Evolutionary conservation across 2,888 invertebrate species (phyloP), one percentile per base, ranked within the genome.

Genomic region (Caenorhabditis auriculariae): DNA sequence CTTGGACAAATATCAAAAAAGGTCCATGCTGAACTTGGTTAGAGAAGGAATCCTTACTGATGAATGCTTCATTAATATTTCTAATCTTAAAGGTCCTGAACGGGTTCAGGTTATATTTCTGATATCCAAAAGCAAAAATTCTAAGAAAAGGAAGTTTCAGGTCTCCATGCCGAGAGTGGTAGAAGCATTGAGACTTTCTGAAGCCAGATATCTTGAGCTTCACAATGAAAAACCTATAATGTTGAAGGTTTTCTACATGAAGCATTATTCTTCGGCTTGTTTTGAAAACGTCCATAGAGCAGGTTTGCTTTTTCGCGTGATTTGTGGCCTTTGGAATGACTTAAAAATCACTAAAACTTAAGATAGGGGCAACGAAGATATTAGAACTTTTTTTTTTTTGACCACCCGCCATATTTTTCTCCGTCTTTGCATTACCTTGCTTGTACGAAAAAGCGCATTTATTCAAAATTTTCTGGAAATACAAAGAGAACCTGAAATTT

Each of bases 1-100:
- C 27, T 56, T 75, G 58, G 63, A 66, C 35, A 72, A 74, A 41
- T 60, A 60, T 54, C 70, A 75, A 44, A 74, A 74, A 32, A 37
- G 69, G 32, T 58, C 72, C 6, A 15, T 75, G 21, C 42, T 75
- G 39, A 62, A 65, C 41, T 49, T 70, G 29, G 69, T 71, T 9
- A 45, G 68, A 39, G 74, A 75, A 51, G 75, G 75, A 15, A 56
- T 74, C 15, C 53, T 75, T 5, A 75, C 74, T 4, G 74, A 75
- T 52, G 74, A 75, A 42, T 68, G 70, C 38, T 74, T 74, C 49
- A 54, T 75, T 2, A 72, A 74, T 55, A 62, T 75, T n/a, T 53
- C 66, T 21, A 63, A 58, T 1, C 70, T 69, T 43, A 60, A 50
- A 26, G 75, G 75, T 7, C 72, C 75, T 7, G 74, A 74, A 51